phyloP scores from a whole-genome alignment of 2,113 vertebrate species.

The Grus americana region DNA sequence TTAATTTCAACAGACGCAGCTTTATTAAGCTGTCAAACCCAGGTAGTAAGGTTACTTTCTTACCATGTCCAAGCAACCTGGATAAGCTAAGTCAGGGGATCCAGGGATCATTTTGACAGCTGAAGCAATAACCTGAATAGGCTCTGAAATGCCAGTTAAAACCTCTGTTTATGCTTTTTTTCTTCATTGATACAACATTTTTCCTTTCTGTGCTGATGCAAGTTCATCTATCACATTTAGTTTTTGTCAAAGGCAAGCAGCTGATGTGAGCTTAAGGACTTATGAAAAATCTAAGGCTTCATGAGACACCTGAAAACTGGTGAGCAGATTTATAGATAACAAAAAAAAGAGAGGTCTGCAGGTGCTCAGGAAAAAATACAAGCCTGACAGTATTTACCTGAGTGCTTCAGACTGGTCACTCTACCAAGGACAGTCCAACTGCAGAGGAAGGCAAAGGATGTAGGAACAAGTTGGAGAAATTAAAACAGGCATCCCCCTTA shows the following conservation, averaged over 20 bases:
- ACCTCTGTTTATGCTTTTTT: not conserved
- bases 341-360: not conserved
- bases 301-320: not conserved
- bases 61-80: not conserved
- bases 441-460: not conserved
- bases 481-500: not conserved
- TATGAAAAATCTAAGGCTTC: not conserved
- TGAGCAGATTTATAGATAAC: not conserved
- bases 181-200: not conserved
- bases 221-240: not conserved
- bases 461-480: not conserved
- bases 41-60: not conserved
- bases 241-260: not conserved
- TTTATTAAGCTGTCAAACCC: not conserved
- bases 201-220: not conserved
- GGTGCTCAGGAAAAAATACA: fast-evolving
- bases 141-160: not conserved
- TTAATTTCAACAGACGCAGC: not conserved
- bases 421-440: not conserved
- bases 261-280: not conserved
- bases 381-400: not conserved
- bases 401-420: not conserved
- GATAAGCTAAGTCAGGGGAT: no score
- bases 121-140: not conserved
- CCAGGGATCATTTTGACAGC: not conserved